Conservation (phyloP, 35 echinoderm and acorn worm genomes). For the Antedon bifida region DNA sequence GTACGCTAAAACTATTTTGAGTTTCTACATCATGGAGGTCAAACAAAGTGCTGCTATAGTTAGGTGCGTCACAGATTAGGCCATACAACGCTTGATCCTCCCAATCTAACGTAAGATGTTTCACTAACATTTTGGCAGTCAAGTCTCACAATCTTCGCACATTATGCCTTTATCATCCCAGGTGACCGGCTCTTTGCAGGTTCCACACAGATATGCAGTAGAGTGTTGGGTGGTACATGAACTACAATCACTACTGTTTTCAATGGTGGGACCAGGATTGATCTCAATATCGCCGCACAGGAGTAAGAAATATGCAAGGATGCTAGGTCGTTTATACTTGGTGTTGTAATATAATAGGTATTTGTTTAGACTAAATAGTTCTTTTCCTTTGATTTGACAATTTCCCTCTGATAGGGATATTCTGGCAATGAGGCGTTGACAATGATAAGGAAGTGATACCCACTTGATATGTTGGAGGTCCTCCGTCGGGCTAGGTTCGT, state of each 20-base stretch:
- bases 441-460: too few species aligned
- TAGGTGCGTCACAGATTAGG: conserved; percentile 1
- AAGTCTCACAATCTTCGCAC: conserved; percentile 39
- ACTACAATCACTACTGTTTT: neutral
- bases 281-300: neutral
- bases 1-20: neutral
- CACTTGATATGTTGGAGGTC: too few species aligned
- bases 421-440: too few species aligned
- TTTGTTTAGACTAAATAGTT: too few species aligned
- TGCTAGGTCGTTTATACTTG: too few species aligned
- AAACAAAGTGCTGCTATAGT: conserved; percentile 1
- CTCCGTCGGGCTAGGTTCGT: too few species aligned
- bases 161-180: conserved; percentile 38
- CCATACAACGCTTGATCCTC: neutral
- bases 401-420: too few species aligned
- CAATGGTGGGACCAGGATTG: neutral
- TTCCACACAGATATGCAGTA: conserved; percentile 27
- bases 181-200: conserved; percentile 25
- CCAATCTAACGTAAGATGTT: conserved; percentile 28
- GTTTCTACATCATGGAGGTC: neutral
- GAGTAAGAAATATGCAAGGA: neutral
- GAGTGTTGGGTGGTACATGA: neutral
- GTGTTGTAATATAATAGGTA: too few species aligned
- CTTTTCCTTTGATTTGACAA: too few species aligned
- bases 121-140: conserved; percentile 14